Evolutionary conservation across 1,140 invertebrate genomes (phyloP), one percentile per base, ranked within the genome.

Genomic region (Phymorhynchus buccinoides): DNA sequence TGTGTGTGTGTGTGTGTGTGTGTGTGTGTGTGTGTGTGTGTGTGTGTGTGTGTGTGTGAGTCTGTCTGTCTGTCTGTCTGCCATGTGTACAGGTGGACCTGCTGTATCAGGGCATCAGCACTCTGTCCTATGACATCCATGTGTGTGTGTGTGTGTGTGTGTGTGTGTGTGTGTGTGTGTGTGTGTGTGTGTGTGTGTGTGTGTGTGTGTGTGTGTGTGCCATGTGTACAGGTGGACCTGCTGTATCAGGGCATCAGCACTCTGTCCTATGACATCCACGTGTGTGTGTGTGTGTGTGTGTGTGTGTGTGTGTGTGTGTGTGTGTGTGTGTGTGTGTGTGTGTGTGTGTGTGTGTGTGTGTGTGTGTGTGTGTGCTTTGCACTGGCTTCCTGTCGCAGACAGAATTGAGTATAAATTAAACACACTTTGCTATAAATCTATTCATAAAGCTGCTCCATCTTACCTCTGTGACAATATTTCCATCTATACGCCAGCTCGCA

Each of bases 161-260:
- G 39, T 78, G 75, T 42, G 39, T 78, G 39, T 83, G 48, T 44
- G 39, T 66, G 39, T 71, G 35, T 71, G 52, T 73, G 35, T 22
- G 32, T n/a, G 68, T 84, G 68, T 44, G 32, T 41, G 44, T 44
- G 18, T 39, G 37, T 41, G 44, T 30, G 37, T 30, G 27, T 27
- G 41, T 75, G 44, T 37, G 0, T 48, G 71, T 84, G 75, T 85
- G 75, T 78, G 32, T 78, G 75, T 78, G 75, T 78, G 75, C 7
- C 12, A 37, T 6, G 22, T 81, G 9, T 85, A n/a, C 83, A 87
- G 87, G 79, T 88, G n/a, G 85, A 88, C 66, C 75, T 85, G 41
- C 71, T 84, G 62, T 88, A 88, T 68, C 85, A 86, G 41, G 83
- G 78, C 18, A 85, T 88, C n/a, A 79, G 77, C 44, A 82, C 82